These are phyloP conservation scores for Dendroctonus valens DNA, from an alignment of 1,140 invertebrate genomes.

Conservation along the genomic window DNA sequence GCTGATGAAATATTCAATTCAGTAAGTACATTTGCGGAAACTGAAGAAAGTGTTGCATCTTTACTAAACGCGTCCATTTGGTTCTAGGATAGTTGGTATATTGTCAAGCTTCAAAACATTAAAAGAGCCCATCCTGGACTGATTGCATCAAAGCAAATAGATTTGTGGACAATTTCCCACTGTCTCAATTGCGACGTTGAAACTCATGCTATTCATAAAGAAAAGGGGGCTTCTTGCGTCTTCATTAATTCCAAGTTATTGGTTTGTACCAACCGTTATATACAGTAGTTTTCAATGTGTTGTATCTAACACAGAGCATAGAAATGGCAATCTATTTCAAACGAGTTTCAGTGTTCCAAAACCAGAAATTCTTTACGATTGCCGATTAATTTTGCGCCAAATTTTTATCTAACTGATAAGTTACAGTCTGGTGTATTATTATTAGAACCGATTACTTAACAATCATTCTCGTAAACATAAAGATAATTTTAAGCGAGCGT, in stretches of 20 bases:
- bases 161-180: conserved; percentile 53
- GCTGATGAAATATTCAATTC: conserved; percentile 52
- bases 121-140: conserved; percentile 53
- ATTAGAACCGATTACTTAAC: too few relatives aligned
- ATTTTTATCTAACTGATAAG: too few relatives aligned
- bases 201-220: conserved; percentile 56
- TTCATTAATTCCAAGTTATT: conserved; percentile 53
- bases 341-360: too few relatives aligned
- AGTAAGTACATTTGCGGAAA: conserved; percentile 43
- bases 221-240: conserved; percentile 53
- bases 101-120: conserved; percentile 51
- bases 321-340: too few relatives aligned
- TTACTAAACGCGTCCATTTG: conserved; percentile 2
- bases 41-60: background rate
- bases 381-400: too few relatives aligned
- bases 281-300: conserved; percentile 1
- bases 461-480: too few relatives aligned
- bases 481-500: too few relatives aligned
- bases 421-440: too few relatives aligned
- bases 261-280: conserved; percentile 46
- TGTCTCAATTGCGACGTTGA: conserved; percentile 51
- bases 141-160: conserved; percentile 51
- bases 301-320: background rate
- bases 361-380: too few relatives aligned
- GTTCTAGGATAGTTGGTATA: conserved; percentile 49